Evolutionary conservation across 2,888 invertebrate species (phyloP), one percentile per base, ranked within the genome.

Genomic region (Coecobrya sp.): DNA sequence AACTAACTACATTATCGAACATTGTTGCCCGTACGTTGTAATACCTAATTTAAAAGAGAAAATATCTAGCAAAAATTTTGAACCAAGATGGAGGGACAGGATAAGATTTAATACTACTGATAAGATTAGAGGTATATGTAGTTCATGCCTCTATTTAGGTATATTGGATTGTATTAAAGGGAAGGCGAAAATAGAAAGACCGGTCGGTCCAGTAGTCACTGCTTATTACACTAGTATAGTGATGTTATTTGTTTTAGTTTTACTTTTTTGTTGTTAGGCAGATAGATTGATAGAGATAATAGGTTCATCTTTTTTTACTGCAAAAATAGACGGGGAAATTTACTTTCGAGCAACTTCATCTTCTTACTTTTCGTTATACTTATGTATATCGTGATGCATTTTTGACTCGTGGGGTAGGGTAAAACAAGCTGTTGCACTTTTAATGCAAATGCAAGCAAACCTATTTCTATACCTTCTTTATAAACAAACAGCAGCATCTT

Each of bases 161-260:
- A 49, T 10, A 10, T 19, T 59, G n/a, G 3, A 59, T 11, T 55
- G 55, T 16, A 49, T 49, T 49, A 49, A 16, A 62, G 65, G 36
- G 62, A 84, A 27, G 65, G 16, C 70, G 36, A 70, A 76, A 76
- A 76, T 76, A 49, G 19, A 76, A 42, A 73, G 86, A 86, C 86
- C 86, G 86, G 86, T 86, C 86, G 16, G 73, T 86, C 86, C 73
- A 73, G 85, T 84, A 85, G 85, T 36, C 42, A 36, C 52, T 13
- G n/a, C n/a, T n/a, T n/a, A n/a, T n/a, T n/a, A 13, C 1, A 19
- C 65, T 19, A 45, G 30, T 7, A 13, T 25, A 25, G 30, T 36
- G 5, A 30, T 36, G 62, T 25, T 81, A 81, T 81, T 81, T 81
- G 62, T 65, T 85, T 85, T 85, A 59, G 36, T 36, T 36, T 36